phyloP scores from a whole-genome alignment of 2,888 invertebrate genomes.

The Luffia ferchaultella region DNA sequence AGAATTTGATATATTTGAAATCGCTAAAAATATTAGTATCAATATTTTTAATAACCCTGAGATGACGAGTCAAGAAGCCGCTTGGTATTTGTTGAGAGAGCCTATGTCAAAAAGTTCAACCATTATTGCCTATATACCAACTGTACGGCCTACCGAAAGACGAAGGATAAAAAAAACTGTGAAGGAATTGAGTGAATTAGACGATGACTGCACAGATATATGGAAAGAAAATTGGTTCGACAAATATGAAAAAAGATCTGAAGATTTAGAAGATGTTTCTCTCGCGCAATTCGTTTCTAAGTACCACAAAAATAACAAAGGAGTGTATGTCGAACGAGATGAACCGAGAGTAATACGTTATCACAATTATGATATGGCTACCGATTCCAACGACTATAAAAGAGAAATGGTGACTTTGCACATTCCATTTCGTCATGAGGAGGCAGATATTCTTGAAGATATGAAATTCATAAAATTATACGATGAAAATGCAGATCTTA shows the following conservation, averaged over 20 bases:
- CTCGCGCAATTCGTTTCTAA: conserved; percentile 34
- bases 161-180: conserved; percentile 26
- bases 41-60: conserved; percentile 23
- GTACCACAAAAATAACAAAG: conserved; percentile 18
- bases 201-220: conserved; percentile 28
- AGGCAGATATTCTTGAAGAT: conserved; percentile 27
- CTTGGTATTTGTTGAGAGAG: conserved; percentile 16
- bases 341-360: conserved; percentile 26
- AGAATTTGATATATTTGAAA: conserved; percentile 7
- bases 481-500: conserved; percentile 23
- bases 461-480: conserved; percentile 25
- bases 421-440: conserved; percentile 30
- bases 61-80: conserved; percentile 25
- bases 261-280: conserved; percentile 24
- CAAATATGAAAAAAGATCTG: conserved; percentile 34
- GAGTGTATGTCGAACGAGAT: conserved; percentile 18
- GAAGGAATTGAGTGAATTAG: conserved; percentile 25
- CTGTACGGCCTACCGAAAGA: conserved; percentile 28
- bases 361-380: conserved; percentile 27
- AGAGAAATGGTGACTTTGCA: conserved; percentile 30
- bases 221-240: conserved; percentile 39
- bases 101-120: conserved; percentile 17
- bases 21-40: conserved; percentile 11
- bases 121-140: conserved; percentile 19
- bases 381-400: conserved; percentile 24